These are phyloP conservation scores for Notarius quadriscutis DNA, from an alignment of 2,113 vertebrate genomes.

Conservation along the genomic window DNA sequence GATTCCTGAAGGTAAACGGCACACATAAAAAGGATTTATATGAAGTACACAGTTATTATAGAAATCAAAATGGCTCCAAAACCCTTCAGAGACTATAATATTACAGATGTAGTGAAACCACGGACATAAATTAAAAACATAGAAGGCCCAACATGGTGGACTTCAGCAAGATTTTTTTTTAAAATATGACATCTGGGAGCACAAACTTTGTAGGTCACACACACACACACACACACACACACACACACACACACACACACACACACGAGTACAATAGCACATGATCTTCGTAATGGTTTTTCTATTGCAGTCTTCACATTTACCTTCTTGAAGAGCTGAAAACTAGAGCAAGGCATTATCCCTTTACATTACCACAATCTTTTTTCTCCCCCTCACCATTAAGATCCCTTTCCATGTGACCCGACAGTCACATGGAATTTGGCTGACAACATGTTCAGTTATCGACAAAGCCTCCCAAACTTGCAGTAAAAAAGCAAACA, in stretches of 20 bases:
- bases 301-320: background rate
- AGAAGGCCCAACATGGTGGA: background rate
- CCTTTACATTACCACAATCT: background rate
- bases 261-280: background rate
- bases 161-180: background rate
- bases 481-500: background rate
- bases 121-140: background rate
- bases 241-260: background rate
- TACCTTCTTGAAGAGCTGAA: background rate
- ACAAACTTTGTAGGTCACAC: conserved; percentile 14
- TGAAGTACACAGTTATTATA: background rate
- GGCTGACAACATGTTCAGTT: background rate
- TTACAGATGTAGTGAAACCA: background rate
- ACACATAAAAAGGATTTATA: background rate
- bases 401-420: conserved; percentile 12
- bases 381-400: background rate
- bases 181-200: background rate
- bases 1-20: background rate
- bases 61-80: background rate
- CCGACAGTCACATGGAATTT: conserved; percentile 21
- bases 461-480: background rate
- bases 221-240: background rate
- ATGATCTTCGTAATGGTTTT: background rate
- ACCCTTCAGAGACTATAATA: background rate
- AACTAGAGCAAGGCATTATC: background rate